These are phyloP conservation scores for Geotrupes spiniger DNA, from an alignment of 2,888 invertebrate species.

Conservation along the genomic window DNA sequence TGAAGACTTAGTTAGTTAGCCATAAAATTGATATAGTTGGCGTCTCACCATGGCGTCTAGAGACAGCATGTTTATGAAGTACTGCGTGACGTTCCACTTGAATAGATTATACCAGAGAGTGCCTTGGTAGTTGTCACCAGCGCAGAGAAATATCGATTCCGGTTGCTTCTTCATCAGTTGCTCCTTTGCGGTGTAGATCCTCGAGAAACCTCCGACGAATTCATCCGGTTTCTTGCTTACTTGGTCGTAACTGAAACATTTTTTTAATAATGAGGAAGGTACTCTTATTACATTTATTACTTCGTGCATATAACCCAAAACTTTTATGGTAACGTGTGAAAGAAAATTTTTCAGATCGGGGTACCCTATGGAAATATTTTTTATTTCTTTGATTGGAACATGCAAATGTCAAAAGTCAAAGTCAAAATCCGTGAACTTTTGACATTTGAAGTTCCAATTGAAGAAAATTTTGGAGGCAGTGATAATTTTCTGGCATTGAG, in stretches of 20 bases:
- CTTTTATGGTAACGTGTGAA: too few species aligned
- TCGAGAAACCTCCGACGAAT: conserved; percentile 67
- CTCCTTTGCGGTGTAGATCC: conserved; percentile 59
- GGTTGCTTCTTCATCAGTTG: conserved; percentile 38
- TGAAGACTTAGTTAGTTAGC: not conserved
- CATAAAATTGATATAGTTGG: not conserved
- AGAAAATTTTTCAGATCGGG: too few species aligned
- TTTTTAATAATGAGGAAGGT: too few species aligned
- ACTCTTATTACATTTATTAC: too few species aligned
- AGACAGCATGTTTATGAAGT: conserved; percentile 71
- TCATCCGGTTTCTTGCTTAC: conserved; percentile 56
- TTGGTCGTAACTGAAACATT: conserved; percentile 54
- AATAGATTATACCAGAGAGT: conserved; percentile 78
- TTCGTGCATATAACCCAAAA: too few species aligned
- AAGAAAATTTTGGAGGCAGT: too few species aligned
- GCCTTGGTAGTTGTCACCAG: conserved; percentile 82
- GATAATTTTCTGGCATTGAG: too few species aligned
- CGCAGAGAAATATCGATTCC: conserved; percentile 64
- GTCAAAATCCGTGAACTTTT: too few species aligned
- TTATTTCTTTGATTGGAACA: too few species aligned
- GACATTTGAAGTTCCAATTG: too few species aligned
- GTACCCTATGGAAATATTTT: too few species aligned
- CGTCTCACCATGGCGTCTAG: conserved; percentile 72
- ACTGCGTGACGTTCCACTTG: conserved; percentile 70
- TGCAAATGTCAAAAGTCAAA: too few species aligned